Evolutionary conservation across 2,113 vertebrate species (phyloP).

Genomic region (Anthoscopus minutus): DNA sequence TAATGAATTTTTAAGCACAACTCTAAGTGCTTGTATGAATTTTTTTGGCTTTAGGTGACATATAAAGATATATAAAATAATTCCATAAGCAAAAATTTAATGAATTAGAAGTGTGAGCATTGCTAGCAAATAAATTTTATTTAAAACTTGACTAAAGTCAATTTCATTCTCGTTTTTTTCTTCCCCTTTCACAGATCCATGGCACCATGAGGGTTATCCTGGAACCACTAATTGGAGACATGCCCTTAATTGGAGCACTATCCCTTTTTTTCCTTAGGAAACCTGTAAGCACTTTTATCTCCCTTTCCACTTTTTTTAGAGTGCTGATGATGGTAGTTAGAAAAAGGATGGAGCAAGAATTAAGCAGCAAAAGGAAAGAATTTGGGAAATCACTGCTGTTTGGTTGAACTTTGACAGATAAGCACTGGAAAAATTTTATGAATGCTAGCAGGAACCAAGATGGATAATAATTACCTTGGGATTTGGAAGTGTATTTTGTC

Average conservation of each 20-base stretch:
- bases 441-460: not conserved
- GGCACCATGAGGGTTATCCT: conserved; percentile 92
- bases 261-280: conserved; percentile 95
- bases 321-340: not conserved
- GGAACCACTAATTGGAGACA: conserved; percentile 93
- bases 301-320: not conserved
- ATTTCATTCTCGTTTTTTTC: not conserved
- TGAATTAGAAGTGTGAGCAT: not conserved
- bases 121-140: not conserved
- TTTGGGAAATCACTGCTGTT: not conserved
- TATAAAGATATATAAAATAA: not conserved
- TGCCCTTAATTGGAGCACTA: conserved; percentile 91
- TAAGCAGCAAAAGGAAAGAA: not conserved
- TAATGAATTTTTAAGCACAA: not conserved
- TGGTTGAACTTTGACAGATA: not conserved
- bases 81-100: not conserved
- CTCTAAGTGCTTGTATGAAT: not conserved
- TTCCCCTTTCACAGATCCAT: conserved; percentile 76
- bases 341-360: not conserved
- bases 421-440: not conserved
- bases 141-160: not conserved
- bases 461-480: not conserved
- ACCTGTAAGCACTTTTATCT: conserved; percentile 76
- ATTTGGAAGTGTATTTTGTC: not conserved
- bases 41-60: not conserved